Conservation (phyloP, 1,140 invertebrate genomes). For the Drosophila truncata region DNA sequence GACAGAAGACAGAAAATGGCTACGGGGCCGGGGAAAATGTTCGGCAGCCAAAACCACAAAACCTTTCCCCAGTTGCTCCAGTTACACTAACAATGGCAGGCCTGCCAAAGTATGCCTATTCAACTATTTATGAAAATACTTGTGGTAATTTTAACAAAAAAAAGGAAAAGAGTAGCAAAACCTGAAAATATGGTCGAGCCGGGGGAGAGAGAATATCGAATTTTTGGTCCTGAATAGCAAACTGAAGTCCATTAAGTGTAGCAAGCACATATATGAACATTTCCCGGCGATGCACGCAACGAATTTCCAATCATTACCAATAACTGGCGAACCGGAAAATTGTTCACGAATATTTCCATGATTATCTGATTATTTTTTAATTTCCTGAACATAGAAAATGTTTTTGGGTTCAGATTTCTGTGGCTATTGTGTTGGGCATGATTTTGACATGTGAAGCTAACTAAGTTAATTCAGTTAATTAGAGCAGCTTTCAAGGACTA, state of each 20-base stretch:
- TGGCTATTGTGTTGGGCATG: not conserved
- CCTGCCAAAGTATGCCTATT: constrained; percentile 65
- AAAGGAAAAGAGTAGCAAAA: constrained; percentile 10
- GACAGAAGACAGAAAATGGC: constrained; percentile 52
- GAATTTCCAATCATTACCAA: constrained; percentile 31
- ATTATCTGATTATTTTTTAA: constrained; percentile 1
- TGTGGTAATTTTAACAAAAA: constrained; percentile 62
- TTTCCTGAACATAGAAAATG: not conserved
- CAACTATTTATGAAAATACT: constrained; percentile 82
- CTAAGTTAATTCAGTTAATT: not conserved
- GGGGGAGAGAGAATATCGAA: constrained; percentile 13
- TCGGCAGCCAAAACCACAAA: constrained; percentile 57
- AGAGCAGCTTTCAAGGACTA: not conserved
- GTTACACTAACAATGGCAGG: constrained; percentile 28
- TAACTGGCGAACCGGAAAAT: constrained; percentile 34
- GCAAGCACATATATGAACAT: constrained; percentile 4
- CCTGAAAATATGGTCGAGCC: constrained; percentile 1
- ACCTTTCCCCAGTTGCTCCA: constrained; percentile 29
- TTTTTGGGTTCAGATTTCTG: not conserved
- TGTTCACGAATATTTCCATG: constrained; percentile 12
- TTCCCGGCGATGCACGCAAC: constrained; percentile 12
- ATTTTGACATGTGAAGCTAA: not conserved
- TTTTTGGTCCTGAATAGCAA: constrained; percentile 32
- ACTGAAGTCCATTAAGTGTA: constrained; percentile 36
- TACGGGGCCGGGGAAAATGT: constrained; percentile 44